Evolutionary conservation across 2,888 invertebrate genomes (phyloP), one percentile per base, ranked within the genome.

Genomic region (Rhamphomyia laevipes): DNA sequence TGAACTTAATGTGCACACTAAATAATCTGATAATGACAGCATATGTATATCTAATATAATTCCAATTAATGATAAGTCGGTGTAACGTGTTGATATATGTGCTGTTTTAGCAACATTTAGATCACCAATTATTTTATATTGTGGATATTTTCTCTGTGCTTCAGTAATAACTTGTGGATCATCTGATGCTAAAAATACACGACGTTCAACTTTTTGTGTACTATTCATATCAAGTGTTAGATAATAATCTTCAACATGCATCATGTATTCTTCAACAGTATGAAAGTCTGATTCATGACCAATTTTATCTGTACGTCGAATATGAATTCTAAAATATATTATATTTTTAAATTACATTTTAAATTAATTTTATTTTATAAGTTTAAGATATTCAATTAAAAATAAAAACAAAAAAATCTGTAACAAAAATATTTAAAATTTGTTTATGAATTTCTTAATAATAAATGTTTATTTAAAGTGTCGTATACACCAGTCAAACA

Each of bases 231-330:
- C 85, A 47, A 87, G 70, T 56, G 81, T 80, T 48, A 84, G 78
- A 69, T 82, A 96, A 68, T 89, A 95, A 53, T 91, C 88, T 56
- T 87, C 84, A 1, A 94, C 95, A 62, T 88, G 85, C 0, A 73
- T 69, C 97, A 99, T 99, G 69, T 99, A 99, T 68, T 99, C 97
- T 56, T 89, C 86, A 13, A 99, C 78, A 53, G 84, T 77, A 66
- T 99, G 99, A 71, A 86, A 96, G 1, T 93, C 88, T 0, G 99
- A 97, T 70, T 99, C 97, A 0, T 95, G 93, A n/a, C 95, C 96
- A 31, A 99, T 90, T 69, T 89, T 89, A 63, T 89, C 89, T 0
- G 89, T 89, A 49, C 89, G 74, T 11, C 89, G 73, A 13, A 90
- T 81, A 64, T 90, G 89, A 2, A 90, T 79, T 0, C 86, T 86